Base-by-base conservation (phyloP, 2,113 vertebrate genomes). In the Melanerpes formicivorus region DNA sequence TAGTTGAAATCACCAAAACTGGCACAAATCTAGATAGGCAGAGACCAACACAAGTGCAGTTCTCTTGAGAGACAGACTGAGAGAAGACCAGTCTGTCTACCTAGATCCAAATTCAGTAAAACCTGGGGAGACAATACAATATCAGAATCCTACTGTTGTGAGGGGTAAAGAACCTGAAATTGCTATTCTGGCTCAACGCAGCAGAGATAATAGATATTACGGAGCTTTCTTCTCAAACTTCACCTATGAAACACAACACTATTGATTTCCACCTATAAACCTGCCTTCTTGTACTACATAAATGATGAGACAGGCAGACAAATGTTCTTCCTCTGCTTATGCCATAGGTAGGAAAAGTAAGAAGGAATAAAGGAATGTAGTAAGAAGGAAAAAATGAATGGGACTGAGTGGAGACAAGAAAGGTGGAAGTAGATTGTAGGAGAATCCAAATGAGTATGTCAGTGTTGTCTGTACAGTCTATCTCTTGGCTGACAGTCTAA, bases 261-360 rank as follows among this genome's bases (percentile, higher is more conserved):
- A 8, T 7, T 69, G 32, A 17, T 48, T 84, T 84, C 15, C 34
- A 18, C 5, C 14, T 46, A 22, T 14, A 80, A 1, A 25, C 12
- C 8, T 55, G 32, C 18, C 40, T 54, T 75, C 18, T 11, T 75
- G 25, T 10, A 55, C 11, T 25, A 52, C 5, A 64, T 23, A 85
- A 91, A 37, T 11, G 60, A 78, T 54, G 25, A 81, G 2, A 30
- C 4, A 70, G 79, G 10, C 3, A 55, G 19, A 82, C 70, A 71
- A 67, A 55, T 0, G 1, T 73, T 7, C 17, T 59, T 65, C 5
- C 4, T 3, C 6, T 3, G 7, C 11, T 67, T 22, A n/a, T 0
- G 1, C 5, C 12, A 40, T 1, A 4, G 14, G 23, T 34, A 85
- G 64, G 46, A 82, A 63, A 87, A 32, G 1, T 5, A 66, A 66